Percentiles rank a stretch among this genome's conserved stretches.
Conservation (phyloP, 2,113 vertebrate genomes). For the Atractosteus spatula region DNA sequence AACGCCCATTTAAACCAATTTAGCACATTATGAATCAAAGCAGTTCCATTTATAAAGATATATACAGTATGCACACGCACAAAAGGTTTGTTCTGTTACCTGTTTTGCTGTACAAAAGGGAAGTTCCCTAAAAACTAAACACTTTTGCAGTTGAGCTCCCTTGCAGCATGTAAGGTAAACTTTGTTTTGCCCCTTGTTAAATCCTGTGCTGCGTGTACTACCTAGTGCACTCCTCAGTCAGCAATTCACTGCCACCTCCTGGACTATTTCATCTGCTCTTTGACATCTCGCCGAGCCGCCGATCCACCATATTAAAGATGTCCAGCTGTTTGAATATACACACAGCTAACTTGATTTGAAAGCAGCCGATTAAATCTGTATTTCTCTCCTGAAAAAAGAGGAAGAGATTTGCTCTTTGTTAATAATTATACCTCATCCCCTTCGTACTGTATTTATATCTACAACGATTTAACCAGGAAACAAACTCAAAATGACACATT, state of each 20-base stretch:
- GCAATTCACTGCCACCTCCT: constrained; percentile 43
- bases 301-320: constrained; percentile 14
- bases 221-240: constrained; percentile 9
- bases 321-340: constrained; percentile 37
- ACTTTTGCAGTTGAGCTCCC: too few relatives aligned
- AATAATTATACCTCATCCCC: constrained; percentile 10
- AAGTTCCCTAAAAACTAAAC: too few relatives aligned
- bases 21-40: too few relatives aligned
- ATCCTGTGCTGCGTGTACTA: not conserved
- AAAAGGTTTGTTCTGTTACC: constrained; percentile 9
- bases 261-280: constrained; percentile 21
- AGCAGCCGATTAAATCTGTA: constrained; percentile 26
- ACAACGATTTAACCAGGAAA: constrained; percentile 10
- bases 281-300: not conserved
- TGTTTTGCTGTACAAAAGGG: not conserved
- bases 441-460: not conserved
- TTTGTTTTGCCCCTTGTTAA: too few relatives aligned
- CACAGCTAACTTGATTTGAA: constrained; percentile 34
- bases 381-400: constrained; percentile 14
- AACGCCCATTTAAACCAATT: too few relatives aligned
- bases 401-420: constrained; percentile 26
- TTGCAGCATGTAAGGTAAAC: too few relatives aligned
- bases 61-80: too few relatives aligned
- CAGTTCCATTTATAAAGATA: too few relatives aligned
- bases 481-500: constrained; percentile 21